phyloP scores from a whole-genome alignment of 2,113 vertebrate species.

The Plecturocebus donacophilus region DNA sequence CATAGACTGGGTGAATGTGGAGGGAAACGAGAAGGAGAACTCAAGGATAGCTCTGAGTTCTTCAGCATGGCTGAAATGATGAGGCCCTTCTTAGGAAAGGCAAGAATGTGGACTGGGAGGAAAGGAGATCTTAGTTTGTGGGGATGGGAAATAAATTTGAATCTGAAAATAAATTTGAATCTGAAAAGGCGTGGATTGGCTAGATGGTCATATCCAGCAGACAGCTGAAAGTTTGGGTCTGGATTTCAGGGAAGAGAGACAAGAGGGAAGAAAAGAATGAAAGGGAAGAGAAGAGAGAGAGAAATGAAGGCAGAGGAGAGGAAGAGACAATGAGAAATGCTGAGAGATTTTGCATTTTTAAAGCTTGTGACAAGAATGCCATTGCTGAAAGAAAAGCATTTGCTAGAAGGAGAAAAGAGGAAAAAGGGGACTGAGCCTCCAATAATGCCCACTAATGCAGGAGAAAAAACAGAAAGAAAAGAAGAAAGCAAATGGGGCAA shows the following conservation, averaged over 20 bases:
- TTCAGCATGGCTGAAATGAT: neutral
- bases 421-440: neutral
- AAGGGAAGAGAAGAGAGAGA: neutral
- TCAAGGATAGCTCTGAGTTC: neutral
- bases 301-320: neutral
- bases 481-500: neutral
- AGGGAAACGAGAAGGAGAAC: neutral
- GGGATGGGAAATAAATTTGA: neutral
- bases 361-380: neutral
- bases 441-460: neutral
- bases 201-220: neutral
- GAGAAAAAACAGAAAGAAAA: neutral
- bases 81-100: neutral
- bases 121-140: neutral
- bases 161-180: neutral
- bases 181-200: neutral
- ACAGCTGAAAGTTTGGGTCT: neutral
- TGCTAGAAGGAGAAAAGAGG: neutral
- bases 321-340: fast-evolving
- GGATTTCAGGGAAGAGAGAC: neutral
- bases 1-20: neutral
- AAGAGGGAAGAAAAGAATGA: neutral
- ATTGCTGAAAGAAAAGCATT: neutral
- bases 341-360: neutral
- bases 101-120: neutral